phyloP scores from a whole-genome alignment of 2,888 invertebrate genomes.

The Nymphalis polychloros region DNA sequence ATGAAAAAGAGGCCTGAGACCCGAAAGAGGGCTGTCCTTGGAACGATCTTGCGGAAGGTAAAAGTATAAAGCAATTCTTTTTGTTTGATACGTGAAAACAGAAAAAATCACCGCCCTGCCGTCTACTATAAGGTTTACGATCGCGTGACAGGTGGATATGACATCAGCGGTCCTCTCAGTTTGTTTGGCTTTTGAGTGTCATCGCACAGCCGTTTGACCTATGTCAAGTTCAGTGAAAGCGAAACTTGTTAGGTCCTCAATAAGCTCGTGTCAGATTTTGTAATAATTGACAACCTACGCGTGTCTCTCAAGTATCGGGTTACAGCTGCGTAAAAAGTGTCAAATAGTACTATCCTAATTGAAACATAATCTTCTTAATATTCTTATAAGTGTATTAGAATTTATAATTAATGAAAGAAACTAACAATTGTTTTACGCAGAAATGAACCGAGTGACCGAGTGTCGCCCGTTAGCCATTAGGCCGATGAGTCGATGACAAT shows the following conservation, averaged over 20 bases:
- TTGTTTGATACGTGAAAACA: constrained; percentile 40
- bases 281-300: constrained; percentile 19
- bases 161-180: constrained; percentile 48
- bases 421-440: constrained; percentile 47
- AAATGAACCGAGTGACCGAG: constrained; percentile 55
- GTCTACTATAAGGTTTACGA: constrained; percentile 43
- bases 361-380: constrained; percentile 3
- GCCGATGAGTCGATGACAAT: constrained; percentile 77
- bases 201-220: constrained; percentile 51
- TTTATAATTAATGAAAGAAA: constrained; percentile 11
- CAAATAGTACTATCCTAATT: background rate
- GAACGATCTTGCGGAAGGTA: constrained; percentile 59
- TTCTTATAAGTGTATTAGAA: background rate
- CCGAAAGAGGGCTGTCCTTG: constrained; percentile 69
- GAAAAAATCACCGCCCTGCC: constrained; percentile 32
- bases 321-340: background rate
- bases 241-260: constrained; percentile 54
- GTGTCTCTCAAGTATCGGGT: constrained; percentile 6
- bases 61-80: constrained; percentile 41
- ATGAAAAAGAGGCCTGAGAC: constrained; percentile 71
- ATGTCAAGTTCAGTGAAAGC: constrained; percentile 72
- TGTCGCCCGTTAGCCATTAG: constrained; percentile 74
- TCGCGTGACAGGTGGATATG: constrained; percentile 48
- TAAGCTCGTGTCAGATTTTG: constrained; percentile 16
- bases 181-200: constrained; percentile 50